Base-by-base conservation (phyloP, 2,888 invertebrate genomes). In the Noctua janthina region DNA sequence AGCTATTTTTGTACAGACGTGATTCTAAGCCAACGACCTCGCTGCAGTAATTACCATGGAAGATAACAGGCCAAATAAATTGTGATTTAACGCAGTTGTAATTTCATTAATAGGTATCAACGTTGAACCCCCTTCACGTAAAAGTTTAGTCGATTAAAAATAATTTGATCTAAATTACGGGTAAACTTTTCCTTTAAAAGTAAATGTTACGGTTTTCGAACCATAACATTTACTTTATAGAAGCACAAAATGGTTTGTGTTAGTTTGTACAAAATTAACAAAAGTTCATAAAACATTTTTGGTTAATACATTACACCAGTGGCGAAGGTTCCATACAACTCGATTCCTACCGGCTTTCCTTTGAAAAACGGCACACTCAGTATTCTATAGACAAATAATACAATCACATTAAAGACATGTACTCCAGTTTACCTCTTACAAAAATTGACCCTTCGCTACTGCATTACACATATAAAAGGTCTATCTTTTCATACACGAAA, bases 51-150 rank as follows among this genome's bases (percentile, higher is more conserved):
- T 94, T 94, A 93, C 92, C 86, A 86, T 86, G 88, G 83, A 92
- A 92, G 92, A 93, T 93, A 93, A 91, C 90, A 91, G 90, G 90
- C 90, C 87, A 91, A 92, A 92, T 93, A 92, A 92, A 93, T 92
- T 91, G 92, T 93, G 93, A 94, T 94, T 94, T 93, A 92, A 91
- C 88, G 88, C 80, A 85, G 80, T 82, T 84, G 87, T 92, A 90
- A 92, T 92, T 91, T 89, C 83, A 90, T 91, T 92, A 91, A 88
- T 87, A 88, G 87, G 83, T 90, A 87, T 87, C 89, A 89, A 81
- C 84, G 80, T 86, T 54, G 67, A 81, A 84, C 82, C 76, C 86
- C 82, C 73, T 83, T 83, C 81, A 78, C 69, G 62, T 43, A n/a
- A 80, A 82, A 79, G 69, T 84, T 85, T 66, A n/a, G 20, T n/a